Evolutionary conservation across 2,888 invertebrate species (phyloP).

Genomic region (Apoda limacodes): DNA sequence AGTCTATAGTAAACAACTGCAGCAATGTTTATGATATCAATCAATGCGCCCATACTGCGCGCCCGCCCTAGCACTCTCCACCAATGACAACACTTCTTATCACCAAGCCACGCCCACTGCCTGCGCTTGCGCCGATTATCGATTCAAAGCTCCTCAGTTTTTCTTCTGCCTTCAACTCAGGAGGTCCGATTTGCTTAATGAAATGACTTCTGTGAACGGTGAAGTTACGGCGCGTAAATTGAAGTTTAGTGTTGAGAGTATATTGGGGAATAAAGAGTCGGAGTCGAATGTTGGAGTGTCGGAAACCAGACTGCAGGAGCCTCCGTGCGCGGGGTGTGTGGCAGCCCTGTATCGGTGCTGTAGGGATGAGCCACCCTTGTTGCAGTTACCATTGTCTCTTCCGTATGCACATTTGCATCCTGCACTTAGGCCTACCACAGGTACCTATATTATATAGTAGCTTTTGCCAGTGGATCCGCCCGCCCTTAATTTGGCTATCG

Average conservation of each 20-base stretch:
- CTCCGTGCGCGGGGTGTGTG: conserved; percentile 74
- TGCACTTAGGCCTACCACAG: conserved; percentile 54
- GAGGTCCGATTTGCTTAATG: conserved; percentile 22
- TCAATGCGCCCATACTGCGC: conserved; percentile 53
- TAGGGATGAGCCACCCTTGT: conserved; percentile 53
- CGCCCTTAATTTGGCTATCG: no score
- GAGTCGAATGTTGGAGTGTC: conserved; percentile 22
- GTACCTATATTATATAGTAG: no score
- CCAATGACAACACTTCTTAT: no score
- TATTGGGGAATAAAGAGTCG: conserved; percentile 64
- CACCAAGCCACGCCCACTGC: conserved; percentile 42
- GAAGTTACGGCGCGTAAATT: conserved; percentile 52
- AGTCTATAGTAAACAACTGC: conserved; percentile 65
- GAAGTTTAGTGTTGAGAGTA: conserved; percentile 80
- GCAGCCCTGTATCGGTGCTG: conserved; percentile 75
- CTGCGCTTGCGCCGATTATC: conserved; percentile 44
- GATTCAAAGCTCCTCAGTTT: conserved; percentile 42
- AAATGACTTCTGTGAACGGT: conserved; percentile 51
- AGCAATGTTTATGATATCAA: conserved; percentile 51
- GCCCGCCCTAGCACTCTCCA: no score
- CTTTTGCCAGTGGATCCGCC: no score
- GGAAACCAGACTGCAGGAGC: conserved; percentile 37
- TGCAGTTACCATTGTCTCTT: conserved; percentile 46
- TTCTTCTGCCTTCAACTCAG: conserved; percentile 36
- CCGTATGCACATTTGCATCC: conserved; percentile 57